These are phyloP conservation scores for Hypothenemus hampei DNA, from an alignment of 1,140 invertebrate genomes.

Conservation along the genomic window DNA sequence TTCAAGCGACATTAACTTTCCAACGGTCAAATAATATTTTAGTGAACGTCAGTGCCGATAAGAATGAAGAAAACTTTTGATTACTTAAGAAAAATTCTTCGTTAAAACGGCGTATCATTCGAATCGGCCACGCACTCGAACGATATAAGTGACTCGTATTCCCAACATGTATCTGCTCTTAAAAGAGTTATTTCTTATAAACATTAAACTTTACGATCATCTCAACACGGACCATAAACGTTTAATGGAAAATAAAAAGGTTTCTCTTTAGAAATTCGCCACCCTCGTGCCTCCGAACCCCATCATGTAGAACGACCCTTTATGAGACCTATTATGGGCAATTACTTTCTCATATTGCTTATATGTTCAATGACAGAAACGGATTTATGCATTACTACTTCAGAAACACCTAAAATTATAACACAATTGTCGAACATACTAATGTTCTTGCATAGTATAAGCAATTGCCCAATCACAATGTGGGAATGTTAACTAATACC, in stretches of 20 bases:
- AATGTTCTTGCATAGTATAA: too few relatives aligned
- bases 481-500: too few relatives aligned
- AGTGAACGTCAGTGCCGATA: too few relatives aligned
- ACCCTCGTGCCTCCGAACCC: constrained; percentile 9
- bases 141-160: not conserved
- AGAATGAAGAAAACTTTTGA: too few relatives aligned
- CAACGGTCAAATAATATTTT: too few relatives aligned
- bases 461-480: too few relatives aligned
- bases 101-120: constrained; percentile 2
- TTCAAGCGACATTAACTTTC: too few relatives aligned
- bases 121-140: not conserved
- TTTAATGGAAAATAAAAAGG: constrained; percentile 15
- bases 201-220: constrained; percentile 12
- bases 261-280: constrained; percentile 17
- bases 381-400: too few relatives aligned
- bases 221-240: constrained; percentile 8
- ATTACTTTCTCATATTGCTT: constrained; percentile 9
- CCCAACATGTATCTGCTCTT: constrained; percentile 13
- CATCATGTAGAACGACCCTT: constrained; percentile 11
- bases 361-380: constrained; percentile 1
- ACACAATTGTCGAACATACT: too few relatives aligned
- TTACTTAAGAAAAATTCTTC: too few relatives aligned
- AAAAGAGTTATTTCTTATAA: constrained; percentile 16
- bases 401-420: too few relatives aligned
- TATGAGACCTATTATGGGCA: constrained; percentile 8